Evolutionary conservation across 1,140 invertebrate species (phyloP).

Genomic region (Drosophila tropicalis): DNA sequence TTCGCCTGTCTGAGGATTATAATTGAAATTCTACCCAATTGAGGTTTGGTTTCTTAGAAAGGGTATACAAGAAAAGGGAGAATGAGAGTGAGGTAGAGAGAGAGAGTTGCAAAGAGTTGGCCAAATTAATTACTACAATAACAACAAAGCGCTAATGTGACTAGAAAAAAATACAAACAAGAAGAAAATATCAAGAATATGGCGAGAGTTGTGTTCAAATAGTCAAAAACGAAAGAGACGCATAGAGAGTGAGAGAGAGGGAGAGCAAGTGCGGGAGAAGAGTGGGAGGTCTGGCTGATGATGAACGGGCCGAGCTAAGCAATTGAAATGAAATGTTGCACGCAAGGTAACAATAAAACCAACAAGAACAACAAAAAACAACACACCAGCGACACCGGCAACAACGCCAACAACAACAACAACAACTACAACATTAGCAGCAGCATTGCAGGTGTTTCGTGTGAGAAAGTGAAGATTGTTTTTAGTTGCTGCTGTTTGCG

Average conservation of each 20-base stretch:
- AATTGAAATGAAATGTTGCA: conserved; percentile 25
- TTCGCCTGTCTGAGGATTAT: no score
- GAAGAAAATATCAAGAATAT: conserved; percentile 1
- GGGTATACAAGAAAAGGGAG: background rate
- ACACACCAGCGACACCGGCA: background rate
- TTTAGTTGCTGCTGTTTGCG: conserved; percentile 1
- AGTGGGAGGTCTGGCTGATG: background rate
- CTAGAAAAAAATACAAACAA: background rate
- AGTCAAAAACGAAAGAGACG: conserved; percentile 6
- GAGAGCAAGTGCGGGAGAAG: background rate
- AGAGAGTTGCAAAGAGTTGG: background rate
- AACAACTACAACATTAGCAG: background rate
- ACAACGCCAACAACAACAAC: background rate
- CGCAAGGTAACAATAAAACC: conserved; percentile 23
- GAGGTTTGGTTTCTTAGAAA: background rate
- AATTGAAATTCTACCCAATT: no score
- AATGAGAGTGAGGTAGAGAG: background rate
- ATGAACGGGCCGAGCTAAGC: conserved; percentile 10
- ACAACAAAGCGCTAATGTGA: conserved; percentile 10
- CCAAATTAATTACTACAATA: conserved; percentile 5
- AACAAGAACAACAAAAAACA: conserved; percentile 5
- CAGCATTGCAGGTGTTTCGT: background rate
- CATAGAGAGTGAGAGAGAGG: background rate
- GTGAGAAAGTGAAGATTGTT: conserved; percentile 24
- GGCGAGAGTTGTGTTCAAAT: conserved; percentile 5